These are phyloP conservation scores for Eclectus roratus DNA, from an alignment of 2,113 vertebrate genomes.

Conservation along the genomic window DNA sequence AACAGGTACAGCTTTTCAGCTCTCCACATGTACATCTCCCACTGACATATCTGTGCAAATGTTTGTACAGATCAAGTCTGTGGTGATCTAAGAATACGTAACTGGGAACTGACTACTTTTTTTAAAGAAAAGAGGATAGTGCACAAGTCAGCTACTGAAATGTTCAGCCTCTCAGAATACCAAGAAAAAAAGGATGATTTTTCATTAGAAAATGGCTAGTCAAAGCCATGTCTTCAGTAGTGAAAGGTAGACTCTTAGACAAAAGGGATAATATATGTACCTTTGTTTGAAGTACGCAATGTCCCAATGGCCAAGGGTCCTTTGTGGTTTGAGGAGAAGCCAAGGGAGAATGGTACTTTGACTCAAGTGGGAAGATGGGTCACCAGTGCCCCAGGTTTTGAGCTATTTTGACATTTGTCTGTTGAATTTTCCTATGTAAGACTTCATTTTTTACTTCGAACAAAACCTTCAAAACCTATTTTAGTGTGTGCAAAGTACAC, in stretches of 20 bases:
- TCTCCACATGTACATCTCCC: not conserved
- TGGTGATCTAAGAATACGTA: not conserved
- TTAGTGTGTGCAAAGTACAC: not conserved
- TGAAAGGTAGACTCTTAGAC: not conserved
- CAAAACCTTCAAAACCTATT: not conserved
- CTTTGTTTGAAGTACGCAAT: not conserved
- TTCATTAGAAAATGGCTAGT: not conserved
- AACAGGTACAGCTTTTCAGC: not conserved
- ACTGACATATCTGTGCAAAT: accelerated
- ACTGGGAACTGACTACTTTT: not conserved
- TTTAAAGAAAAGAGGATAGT: not conserved
- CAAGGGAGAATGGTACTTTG: not conserved
- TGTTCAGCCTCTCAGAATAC: not conserved
- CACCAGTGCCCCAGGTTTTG: not conserved
- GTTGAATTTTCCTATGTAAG: not conserved
- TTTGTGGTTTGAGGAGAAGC: not conserved
- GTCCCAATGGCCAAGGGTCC: not conserved
- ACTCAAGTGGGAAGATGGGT: not conserved
- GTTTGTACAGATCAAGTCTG: not conserved
- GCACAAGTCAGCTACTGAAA: not conserved
- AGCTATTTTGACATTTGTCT: not conserved
- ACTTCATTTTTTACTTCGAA: not conserved
- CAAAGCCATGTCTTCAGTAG: not conserved
- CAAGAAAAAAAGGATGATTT: not conserved
- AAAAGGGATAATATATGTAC: not conserved